phyloP scores from a whole-genome alignment of 1,140 invertebrate genomes.

The Musca domestica region DNA sequence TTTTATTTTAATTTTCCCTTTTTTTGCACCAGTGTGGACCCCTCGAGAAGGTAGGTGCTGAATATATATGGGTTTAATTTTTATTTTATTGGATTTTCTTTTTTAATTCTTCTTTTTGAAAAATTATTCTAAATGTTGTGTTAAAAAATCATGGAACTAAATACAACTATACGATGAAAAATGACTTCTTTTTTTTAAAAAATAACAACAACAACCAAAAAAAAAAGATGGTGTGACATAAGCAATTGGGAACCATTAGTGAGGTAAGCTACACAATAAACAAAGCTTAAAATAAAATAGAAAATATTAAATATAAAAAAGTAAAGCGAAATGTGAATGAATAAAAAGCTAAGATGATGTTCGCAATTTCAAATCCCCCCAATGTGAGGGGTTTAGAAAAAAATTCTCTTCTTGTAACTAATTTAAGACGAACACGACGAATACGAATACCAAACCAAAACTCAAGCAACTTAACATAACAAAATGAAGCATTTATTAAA shows the following conservation, averaged over 20 bases:
- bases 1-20: constrained; percentile 16
- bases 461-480: not conserved
- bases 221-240: constrained; percentile 54
- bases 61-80: too few relatives aligned
- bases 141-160: constrained; percentile 7
- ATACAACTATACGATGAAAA: not conserved
- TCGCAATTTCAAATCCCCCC: not conserved
- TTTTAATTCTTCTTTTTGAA: too few relatives aligned
- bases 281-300: constrained; percentile 32
- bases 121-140: constrained; percentile 4
- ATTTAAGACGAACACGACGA: constrained; percentile 27
- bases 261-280: constrained; percentile 55
- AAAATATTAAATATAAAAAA: constrained; percentile 23
- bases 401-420: constrained; percentile 23
- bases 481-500: constrained; percentile 24
- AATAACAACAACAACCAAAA: constrained; percentile 6
- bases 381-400: too few relatives aligned
- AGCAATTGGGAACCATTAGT: constrained; percentile 56
- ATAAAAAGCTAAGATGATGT: constrained; percentile 11
- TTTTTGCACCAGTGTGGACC: constrained; percentile 2
- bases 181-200: constrained; percentile 2
- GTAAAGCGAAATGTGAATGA: constrained; percentile 8
- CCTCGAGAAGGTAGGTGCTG: constrained; percentile 1
- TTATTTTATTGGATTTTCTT: too few relatives aligned
- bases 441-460: constrained; percentile 23